These are phyloP conservation scores for Periophthalmodon schlosseri DNA, from an alignment of 2,113 vertebrate species.

Conservation along the genomic window DNA sequence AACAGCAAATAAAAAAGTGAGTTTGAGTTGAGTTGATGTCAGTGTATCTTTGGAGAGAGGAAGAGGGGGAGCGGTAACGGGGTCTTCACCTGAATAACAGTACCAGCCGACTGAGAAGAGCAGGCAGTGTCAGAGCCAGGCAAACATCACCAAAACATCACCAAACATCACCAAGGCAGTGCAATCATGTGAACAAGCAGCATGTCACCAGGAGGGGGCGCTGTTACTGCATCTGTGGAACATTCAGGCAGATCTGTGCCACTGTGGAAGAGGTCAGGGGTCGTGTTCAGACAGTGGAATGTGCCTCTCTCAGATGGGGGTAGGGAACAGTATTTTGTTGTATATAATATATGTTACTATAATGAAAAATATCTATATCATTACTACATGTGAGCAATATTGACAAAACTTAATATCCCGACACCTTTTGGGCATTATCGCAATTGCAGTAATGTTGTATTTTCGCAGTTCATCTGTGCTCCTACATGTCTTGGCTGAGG, in stretches of 20 bases:
- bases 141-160: constrained; percentile 52
- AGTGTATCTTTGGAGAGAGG: constrained; percentile 79
- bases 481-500: too few species aligned
- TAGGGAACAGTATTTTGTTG: background rate
- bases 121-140: constrained; percentile 74
- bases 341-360: background rate
- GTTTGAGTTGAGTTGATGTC: constrained; percentile 63
- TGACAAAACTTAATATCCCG: too few species aligned
- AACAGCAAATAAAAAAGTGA: constrained; percentile 59
- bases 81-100: constrained; percentile 53
- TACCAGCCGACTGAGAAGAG: constrained; percentile 74
- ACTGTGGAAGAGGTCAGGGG: constrained; percentile 50
- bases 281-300: background rate
- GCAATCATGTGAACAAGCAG: constrained; percentile 61
- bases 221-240: constrained; percentile 63
- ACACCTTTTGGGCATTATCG: too few species aligned
- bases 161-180: constrained; percentile 51
- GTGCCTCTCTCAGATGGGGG: background rate
- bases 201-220: constrained; percentile 50
- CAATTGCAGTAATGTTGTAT: too few species aligned
- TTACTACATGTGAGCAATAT: too few species aligned
- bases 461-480: too few species aligned
- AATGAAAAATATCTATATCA: background rate
- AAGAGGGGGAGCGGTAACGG: constrained; percentile 70
- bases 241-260: constrained; percentile 65